Evolutionary conservation across 2,113 vertebrate genomes (phyloP).

Genomic region (Calyptomena viridis): DNA sequence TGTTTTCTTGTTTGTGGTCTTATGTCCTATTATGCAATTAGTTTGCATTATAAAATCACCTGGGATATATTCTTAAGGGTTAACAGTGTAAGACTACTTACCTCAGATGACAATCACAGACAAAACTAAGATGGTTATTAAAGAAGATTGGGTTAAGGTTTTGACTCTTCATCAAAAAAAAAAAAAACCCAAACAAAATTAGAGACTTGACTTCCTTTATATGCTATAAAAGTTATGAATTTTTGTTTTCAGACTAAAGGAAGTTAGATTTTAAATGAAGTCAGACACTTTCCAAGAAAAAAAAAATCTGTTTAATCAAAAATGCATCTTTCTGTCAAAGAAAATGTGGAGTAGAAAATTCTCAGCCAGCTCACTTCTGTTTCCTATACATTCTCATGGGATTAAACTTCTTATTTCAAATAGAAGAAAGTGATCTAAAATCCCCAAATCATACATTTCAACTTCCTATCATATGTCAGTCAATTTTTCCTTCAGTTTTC

Average conservation of each 20-base stretch:
- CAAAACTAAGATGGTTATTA: background rate
- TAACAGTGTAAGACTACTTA: background rate
- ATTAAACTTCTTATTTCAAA: constrained; percentile 31
- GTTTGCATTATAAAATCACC: background rate
- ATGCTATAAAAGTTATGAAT: background rate
- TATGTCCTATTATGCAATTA: background rate
- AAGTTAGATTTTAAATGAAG: background rate
- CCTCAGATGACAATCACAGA: background rate
- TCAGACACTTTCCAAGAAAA: background rate
- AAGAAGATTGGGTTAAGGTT: background rate
- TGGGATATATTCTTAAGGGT: background rate
- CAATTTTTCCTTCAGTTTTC: constrained; percentile 36
- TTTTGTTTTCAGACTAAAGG: constrained; percentile 2
- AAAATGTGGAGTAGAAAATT: background rate
- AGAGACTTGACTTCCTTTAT: background rate
- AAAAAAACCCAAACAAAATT: background rate
- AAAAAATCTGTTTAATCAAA: constrained; percentile 12
- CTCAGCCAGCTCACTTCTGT: constrained; percentile 9
- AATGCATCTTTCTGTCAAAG: constrained; percentile 25
- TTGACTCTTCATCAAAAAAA: background rate
- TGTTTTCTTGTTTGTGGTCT: background rate
- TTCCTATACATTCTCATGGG: constrained; percentile 9
- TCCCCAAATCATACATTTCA: constrained; percentile 32
- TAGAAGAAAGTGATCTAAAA: constrained; percentile 24
- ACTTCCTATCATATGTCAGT: constrained; percentile 15